Conservation (phyloP, 2,113 vertebrate genomes). For the Podiceps cristatus region DNA sequence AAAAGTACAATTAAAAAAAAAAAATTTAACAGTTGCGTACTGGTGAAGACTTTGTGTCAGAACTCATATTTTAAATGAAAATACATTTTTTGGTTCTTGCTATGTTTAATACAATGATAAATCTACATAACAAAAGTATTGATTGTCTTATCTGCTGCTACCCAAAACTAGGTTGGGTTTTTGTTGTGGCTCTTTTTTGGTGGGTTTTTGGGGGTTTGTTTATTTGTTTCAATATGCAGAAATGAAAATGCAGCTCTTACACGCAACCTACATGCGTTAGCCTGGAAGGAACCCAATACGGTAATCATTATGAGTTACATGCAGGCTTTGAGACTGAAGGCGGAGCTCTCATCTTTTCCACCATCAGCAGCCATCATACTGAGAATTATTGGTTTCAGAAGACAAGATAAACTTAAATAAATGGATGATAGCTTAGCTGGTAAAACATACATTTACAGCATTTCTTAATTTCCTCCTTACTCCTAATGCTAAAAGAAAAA, state of each 20-base stretch:
- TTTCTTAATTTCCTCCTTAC: background rate
- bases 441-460: background rate
- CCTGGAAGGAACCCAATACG: slow-evolving; percentile 20
- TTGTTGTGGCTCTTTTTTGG: background rate
- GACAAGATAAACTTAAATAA: background rate
- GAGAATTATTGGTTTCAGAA: background rate
- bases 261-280: rapidly evolving
- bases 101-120: background rate
- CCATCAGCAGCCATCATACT: background rate
- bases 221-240: background rate
- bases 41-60: background rate
- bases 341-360: background rate
- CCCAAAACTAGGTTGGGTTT: background rate
- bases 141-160: background rate
- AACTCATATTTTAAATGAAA: background rate
- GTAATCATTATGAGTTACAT: background rate
- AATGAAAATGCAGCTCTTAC: background rate
- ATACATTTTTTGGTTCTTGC: background rate
- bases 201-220: too few species aligned
- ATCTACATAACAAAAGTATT: background rate
- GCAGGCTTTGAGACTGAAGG: background rate
- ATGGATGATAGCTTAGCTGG: background rate
- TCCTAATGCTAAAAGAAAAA: background rate
- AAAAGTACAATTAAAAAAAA: background rate
- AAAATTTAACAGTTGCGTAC: background rate